Conservation (phyloP, 2,888 invertebrate genomes). For the Eilema depressum region DNA sequence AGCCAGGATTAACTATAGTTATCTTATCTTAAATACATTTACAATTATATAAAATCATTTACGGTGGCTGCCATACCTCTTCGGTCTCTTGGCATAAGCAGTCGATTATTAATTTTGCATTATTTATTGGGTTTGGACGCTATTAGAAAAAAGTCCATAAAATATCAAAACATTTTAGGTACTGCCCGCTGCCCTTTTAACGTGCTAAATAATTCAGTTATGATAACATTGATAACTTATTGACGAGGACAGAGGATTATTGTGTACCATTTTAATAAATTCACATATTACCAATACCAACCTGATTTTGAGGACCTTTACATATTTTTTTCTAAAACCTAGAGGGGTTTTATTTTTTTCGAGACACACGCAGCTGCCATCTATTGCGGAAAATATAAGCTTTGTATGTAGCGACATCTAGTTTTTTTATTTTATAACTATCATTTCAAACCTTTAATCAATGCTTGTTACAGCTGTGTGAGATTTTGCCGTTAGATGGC, state of each 20-base stretch:
- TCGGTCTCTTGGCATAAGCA: background rate
- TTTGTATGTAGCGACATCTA: constrained; percentile 3
- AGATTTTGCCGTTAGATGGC: constrained; percentile 39
- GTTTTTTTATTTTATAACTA: background rate
- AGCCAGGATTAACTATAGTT: background rate
- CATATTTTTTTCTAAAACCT: no score
- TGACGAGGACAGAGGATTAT: background rate
- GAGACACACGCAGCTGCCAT: no score
- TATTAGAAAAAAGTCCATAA: background rate
- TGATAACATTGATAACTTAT: background rate
- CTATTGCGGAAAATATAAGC: constrained; percentile 14
- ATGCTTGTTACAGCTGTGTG: constrained; percentile 4
- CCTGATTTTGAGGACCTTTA: no score
- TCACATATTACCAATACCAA: no score
- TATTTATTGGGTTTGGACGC: background rate
- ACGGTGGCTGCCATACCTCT: background rate
- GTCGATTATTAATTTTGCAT: background rate
- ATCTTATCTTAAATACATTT: no score
- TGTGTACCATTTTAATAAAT: background rate
- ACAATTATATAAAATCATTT: background rate
- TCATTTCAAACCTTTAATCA: background rate
- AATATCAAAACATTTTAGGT: background rate
- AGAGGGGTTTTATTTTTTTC: no score
- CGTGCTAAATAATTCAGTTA: background rate
- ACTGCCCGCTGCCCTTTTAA: background rate